Evolutionary conservation across 2,113 vertebrate species (phyloP).

Genomic region (Saccopteryx leptura): DNA sequence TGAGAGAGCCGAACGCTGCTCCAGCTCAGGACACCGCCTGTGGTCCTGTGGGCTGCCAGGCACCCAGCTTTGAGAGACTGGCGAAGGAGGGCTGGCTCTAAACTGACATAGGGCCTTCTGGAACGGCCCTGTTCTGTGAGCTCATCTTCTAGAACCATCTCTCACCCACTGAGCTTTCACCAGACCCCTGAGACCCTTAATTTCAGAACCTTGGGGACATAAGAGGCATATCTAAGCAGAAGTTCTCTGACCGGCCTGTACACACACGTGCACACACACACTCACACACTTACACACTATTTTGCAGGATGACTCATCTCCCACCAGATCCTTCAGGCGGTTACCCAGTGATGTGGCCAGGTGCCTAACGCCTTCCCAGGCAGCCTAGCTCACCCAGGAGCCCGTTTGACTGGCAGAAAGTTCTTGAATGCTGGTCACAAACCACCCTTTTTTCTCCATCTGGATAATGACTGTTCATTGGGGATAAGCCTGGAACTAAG

Average conservation of each 20-base stretch:
- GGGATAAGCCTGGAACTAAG: not conserved
- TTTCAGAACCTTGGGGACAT: not conserved
- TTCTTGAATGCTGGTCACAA: not conserved
- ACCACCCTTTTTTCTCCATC: not conserved
- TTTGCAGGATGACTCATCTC: not conserved
- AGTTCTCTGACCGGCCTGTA: not conserved
- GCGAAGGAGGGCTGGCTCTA: not conserved
- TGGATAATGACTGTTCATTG: not conserved
- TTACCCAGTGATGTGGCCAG: not conserved
- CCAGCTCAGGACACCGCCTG: not conserved
- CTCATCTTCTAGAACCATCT: constrained; percentile 73
- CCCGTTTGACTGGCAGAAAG: not conserved
- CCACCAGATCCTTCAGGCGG: not conserved
- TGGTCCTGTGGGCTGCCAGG: not conserved
- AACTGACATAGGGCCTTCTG: not conserved
- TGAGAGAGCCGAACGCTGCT: not conserved
- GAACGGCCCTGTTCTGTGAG: constrained; percentile 76
- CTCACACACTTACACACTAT: not conserved
- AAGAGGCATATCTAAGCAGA: not conserved
- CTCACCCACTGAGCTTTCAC: not conserved
- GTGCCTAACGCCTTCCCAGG: not conserved
- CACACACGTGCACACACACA: not conserved
- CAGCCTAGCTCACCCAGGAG: not conserved
- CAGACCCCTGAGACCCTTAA: not conserved
- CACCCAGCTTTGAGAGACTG: not conserved